Percentiles rank a stretch among this genome's conserved stretches.
Conservation (phyloP, 1,140 invertebrate genomes). For the Telenomus remus region DNA sequence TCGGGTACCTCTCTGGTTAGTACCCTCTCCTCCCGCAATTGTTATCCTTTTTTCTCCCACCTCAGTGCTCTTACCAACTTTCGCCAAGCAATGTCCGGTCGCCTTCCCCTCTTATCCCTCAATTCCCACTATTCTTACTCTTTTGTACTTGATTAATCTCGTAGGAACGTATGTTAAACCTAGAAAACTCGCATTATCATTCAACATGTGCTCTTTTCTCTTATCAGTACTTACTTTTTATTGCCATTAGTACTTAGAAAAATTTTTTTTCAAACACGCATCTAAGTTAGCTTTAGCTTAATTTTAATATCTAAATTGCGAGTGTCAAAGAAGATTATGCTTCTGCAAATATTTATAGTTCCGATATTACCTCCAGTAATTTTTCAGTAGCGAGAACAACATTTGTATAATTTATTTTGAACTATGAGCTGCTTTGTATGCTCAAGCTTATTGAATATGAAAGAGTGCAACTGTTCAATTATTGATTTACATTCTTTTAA, state of each 20-base stretch:
- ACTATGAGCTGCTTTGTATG: too few species aligned
- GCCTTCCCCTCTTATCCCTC: conserved; percentile 26
- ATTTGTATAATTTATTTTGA: too few species aligned
- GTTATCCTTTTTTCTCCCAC: conserved; percentile 34
- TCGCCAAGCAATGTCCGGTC: conserved; percentile 41
- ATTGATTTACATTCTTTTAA: too few species aligned
- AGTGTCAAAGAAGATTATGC: too few species aligned
- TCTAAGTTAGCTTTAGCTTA: too few species aligned
- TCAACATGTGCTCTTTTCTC: conserved; percentile 22
- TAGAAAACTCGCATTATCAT: conserved; percentile 41
- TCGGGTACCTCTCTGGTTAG: conserved; percentile 35
- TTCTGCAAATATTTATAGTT: too few species aligned
- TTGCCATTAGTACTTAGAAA: conserved; percentile 5
- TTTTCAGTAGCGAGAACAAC: too few species aligned
- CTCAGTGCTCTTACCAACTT: conserved; percentile 28
- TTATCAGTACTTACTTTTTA: conserved; percentile 29
- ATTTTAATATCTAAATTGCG: too few species aligned
- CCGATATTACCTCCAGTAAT: too few species aligned
- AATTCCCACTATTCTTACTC: background rate
- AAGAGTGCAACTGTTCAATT: too few species aligned
- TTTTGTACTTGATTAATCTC: conserved; percentile 6
- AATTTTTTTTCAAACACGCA: too few species aligned
- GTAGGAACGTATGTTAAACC: conserved; percentile 22
- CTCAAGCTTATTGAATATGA: too few species aligned
- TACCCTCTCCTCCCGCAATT: conserved; percentile 32